Evolutionary conservation across 2,113 vertebrate species (phyloP), one percentile per base, ranked within the genome.

Genomic region (Megaceryle torquata): DNA sequence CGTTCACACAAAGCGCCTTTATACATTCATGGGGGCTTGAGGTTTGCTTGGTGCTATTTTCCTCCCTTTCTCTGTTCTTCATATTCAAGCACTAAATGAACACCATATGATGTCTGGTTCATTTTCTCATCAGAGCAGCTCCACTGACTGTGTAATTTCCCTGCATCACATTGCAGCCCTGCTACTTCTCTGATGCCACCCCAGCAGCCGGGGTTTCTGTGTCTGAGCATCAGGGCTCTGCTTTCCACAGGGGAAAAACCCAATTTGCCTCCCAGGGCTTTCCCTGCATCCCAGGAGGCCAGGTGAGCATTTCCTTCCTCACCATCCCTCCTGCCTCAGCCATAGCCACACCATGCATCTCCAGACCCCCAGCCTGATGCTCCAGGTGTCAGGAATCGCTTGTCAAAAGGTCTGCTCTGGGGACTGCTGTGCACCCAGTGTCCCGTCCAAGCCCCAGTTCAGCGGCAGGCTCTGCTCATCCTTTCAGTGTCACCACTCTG

Each of bases 121-220:
- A 5, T 88, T 82, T 87, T 93, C 93, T 43, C 75, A 43, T 64
- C 31, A 76, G 63, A 35, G 54, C 76, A 80, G 64, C 71, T 44
- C 76, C 0, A 0, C 4, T 48, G 67, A 5, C 54, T 75, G 21
- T 33, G 0, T 46, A 1, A 82, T 90, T 90, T 83, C 86, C 57
- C 76, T 24, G 76, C 2, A 0, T 65, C 44, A 26, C 3, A 0
- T 28, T 35, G 68, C 51, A 87, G 85, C 85, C 7, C 74, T 75
- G 78, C 43, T 21, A 1, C 86, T 76, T 70, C 56, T 13, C 68
- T 2, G 0, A 0, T 1, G 4, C 57, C 0, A 0, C 63, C 53
- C 53, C 19, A 8, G 60, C 79, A 84, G 61, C 64, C 9, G 2
- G 56, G 1, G 2, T 44, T 29, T 7, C 22, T 2, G 7, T 22